A percentile compares a stretch with the other conserved stretches of the same genome.
phyloP scores from a whole-genome alignment of 2,113 vertebrate genomes.

The Uria aalge region DNA sequence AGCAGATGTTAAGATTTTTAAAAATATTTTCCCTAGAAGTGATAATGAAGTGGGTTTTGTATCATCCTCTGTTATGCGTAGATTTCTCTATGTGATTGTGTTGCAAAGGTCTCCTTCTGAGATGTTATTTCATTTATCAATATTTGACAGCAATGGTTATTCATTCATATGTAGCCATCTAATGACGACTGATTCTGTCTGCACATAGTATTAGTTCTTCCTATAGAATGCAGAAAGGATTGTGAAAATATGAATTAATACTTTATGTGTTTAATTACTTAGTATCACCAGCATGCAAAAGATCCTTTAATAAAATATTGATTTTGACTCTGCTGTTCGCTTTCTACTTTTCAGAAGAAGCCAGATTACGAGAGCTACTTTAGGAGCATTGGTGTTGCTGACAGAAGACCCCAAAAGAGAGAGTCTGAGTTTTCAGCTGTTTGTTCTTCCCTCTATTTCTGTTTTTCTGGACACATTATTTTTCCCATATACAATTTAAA shows the following conservation, averaged over 20 bases:
- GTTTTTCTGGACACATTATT: background rate
- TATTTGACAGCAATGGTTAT: background rate
- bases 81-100: background rate
- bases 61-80: background rate
- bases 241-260: background rate
- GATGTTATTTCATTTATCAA: background rate
- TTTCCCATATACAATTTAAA: background rate
- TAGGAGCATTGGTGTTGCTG: background rate
- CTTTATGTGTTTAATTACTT: background rate
- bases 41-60: background rate
- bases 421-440: background rate
- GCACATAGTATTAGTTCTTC: background rate
- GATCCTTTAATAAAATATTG: background rate
- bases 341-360: background rate
- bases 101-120: background rate
- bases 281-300: background rate
- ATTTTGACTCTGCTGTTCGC: background rate
- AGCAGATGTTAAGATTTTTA: background rate
- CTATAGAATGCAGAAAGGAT: background rate
- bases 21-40: slow-evolving; percentile 1
- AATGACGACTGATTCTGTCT: background rate
- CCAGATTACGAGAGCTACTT: background rate
- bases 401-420: background rate
- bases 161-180: background rate
- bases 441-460: background rate